Evolutionary conservation across 1,140 invertebrate species (phyloP).

Genomic region (Sminthurinus signatus): DNA sequence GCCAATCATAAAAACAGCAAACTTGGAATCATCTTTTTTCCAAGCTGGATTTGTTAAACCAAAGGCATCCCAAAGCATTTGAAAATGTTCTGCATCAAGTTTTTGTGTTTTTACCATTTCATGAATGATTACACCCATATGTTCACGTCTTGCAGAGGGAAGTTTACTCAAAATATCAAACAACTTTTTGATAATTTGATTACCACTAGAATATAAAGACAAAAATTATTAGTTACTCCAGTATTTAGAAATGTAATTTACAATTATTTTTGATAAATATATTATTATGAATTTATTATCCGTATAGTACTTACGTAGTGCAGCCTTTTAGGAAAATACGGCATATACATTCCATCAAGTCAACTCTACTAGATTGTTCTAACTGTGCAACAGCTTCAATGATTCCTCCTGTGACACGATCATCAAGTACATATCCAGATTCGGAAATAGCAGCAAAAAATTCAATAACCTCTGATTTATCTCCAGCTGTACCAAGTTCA

Average conservation of each 20-base stretch:
- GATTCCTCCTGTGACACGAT: not conserved
- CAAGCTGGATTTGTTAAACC: slow-evolving; percentile 5
- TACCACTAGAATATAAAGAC: not conserved
- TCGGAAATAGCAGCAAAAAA: slow-evolving; percentile 18
- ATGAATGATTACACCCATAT: slow-evolving; percentile 7
- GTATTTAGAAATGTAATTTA: not conserved
- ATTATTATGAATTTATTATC: no score
- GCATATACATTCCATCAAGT: slow-evolving; percentile 6
- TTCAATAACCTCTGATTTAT: slow-evolving; percentile 27
- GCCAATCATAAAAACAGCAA: slow-evolving; percentile 13
- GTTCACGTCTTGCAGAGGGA: slow-evolving; percentile 9
- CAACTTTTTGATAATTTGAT: not conserved
- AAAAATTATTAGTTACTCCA: not conserved
- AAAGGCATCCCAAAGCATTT: slow-evolving; percentile 31
- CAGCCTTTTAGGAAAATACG: slow-evolving; percentile 6
- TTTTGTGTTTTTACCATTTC: slow-evolving; percentile 9
- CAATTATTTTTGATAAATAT: no score
- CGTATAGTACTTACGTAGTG: not conserved
- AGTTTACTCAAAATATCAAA: slow-evolving; percentile 15
- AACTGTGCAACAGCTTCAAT: slow-evolving; percentile 19
- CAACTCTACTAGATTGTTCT: not conserved
- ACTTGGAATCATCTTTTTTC: slow-evolving; percentile 16
- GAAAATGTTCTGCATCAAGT: slow-evolving; percentile 1
- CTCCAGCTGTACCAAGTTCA: slow-evolving; percentile 17
- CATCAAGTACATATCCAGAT: slow-evolving; percentile 2